phyloP scores from a whole-genome alignment of 2,113 vertebrate genomes.

The Cyprinus carpio region DNA sequence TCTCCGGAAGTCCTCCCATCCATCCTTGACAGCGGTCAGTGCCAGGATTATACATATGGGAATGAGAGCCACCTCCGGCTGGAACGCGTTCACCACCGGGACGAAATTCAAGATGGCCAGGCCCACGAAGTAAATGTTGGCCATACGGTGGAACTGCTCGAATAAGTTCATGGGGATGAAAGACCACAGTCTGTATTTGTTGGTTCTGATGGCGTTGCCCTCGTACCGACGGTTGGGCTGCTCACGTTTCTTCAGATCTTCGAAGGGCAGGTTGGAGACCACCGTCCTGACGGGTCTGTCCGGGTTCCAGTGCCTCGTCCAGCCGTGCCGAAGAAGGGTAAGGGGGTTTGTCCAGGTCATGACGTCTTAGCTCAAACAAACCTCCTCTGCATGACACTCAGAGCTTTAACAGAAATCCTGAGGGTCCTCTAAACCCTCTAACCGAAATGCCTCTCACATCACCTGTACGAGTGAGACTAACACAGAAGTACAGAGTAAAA shows the following conservation, averaged over 20 bases:
- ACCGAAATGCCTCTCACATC: not conserved
- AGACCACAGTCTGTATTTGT: constrained; percentile 84
- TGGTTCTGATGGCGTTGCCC: constrained; percentile 87
- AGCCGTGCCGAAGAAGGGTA: constrained; percentile 63
- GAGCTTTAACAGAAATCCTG: constrained; percentile 6
- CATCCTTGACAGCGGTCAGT: constrained; percentile 88
- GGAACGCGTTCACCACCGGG: constrained; percentile 87
- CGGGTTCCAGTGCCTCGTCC: constrained; percentile 73
- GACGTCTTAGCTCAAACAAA: constrained; percentile 31
- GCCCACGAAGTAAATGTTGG: constrained; percentile 89
- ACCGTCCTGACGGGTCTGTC: constrained; percentile 77
- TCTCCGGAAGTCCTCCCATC: constrained; percentile 90
- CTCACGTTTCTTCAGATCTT: constrained; percentile 71
- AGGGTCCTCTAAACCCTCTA: not conserved
- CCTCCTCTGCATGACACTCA: not conserved
- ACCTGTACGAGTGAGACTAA: constrained; percentile 32
- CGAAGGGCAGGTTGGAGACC: constrained; percentile 81
- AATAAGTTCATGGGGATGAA: constrained; percentile 90
- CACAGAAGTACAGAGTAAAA: not conserved
- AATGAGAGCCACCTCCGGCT: constrained; percentile 84
- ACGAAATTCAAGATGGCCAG: constrained; percentile 87
- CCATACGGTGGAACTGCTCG: constrained; percentile 89
- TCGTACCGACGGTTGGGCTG: constrained; percentile 83
- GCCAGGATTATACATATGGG: constrained; percentile 85
- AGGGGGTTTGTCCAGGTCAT: constrained; percentile 73